Percentiles rank a stretch among this genome's conserved stretches.
Conservation (phyloP, 2,113 vertebrate genomes). For the Cranoglanis bouderius region DNA sequence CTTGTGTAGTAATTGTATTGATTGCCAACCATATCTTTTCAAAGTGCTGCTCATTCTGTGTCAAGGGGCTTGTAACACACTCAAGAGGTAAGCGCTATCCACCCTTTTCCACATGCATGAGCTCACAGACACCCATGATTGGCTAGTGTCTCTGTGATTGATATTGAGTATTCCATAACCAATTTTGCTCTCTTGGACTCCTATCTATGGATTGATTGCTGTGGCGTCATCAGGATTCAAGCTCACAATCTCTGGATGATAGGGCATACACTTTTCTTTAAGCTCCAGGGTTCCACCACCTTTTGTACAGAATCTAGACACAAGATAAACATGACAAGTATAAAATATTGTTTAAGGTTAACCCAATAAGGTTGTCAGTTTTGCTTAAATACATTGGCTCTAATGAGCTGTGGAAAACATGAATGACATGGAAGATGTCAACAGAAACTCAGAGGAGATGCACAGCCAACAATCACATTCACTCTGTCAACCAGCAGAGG, state of each 20-base stretch:
- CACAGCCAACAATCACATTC: slow-evolving; percentile 28
- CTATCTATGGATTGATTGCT: not conserved
- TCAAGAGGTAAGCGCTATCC: not conserved
- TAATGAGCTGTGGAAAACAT: not conserved
- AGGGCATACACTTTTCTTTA: not conserved
- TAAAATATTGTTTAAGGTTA: not conserved
- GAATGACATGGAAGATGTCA: slow-evolving; percentile 2
- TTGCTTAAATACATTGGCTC: not conserved
- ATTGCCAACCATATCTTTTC: not conserved
- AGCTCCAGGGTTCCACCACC: not conserved
- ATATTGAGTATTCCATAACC: not conserved
- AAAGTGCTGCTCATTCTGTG: not conserved
- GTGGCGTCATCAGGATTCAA: not conserved
- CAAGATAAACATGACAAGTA: not conserved
- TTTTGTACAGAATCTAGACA: not conserved
- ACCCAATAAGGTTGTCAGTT: not conserved
- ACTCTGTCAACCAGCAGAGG: slow-evolving; percentile 59
- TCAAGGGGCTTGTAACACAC: not conserved
- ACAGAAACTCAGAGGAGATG: not conserved
- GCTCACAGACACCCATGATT: not conserved
- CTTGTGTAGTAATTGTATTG: not conserved
- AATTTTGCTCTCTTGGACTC: not conserved
- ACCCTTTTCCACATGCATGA: not conserved
- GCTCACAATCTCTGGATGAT: not conserved
- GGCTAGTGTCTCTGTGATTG: not conserved